Base-by-base conservation (phyloP, 2,797 vertebrate genomes). In the Pogonophryne albipinna region DNA sequence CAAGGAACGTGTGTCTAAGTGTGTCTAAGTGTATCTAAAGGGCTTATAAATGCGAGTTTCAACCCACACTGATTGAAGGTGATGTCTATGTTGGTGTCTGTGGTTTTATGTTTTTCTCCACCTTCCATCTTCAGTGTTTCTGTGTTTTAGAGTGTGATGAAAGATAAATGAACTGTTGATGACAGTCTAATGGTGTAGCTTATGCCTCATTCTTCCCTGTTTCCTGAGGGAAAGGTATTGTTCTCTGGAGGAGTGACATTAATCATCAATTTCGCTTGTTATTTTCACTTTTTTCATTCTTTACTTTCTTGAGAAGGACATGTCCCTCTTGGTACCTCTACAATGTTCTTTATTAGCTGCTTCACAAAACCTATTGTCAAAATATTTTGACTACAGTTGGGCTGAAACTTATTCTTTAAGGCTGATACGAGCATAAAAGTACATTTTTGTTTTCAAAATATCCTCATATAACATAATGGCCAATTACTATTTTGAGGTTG, bases 91-190 rank as follows among this genome's bases (percentile, higher is more conserved):
- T 76, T 47, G 44, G 42, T 20, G 76, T 80, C 71, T 87, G 78
- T 80, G 79, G 61, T 50, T 77, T 69, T 80, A 3, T 78, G 64
- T 81, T 81, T 87, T 69, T 75, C 78, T 80, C 67, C 89, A 89
- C 71, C 69, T 87, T 59, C 27, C 92, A 89, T 89, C 46, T 57
- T 84, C 71, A 71, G 59, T 78, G 79, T 84, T 52, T 84, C 49
- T 70, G 67, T 89, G 71, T 89, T 70, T 83, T 34, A 75, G 72
- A 70, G 69, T 71, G 71, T 83, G 71, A 86, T 82, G 57, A 74
- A 80, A 66, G 66, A 79, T 73, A 73, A 64, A 84, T 82, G 70
- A 82, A 51, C 15, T 85, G 75, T 72, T 90, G 85, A 60, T 80
- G 66, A 81, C 59, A 81, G 61, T 58, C 27, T 79, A 67, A 80